Evolutionary conservation across 2,113 vertebrate species (phyloP), one percentile per base, ranked within the genome.

Genomic region (Eulemur macaco): DNA sequence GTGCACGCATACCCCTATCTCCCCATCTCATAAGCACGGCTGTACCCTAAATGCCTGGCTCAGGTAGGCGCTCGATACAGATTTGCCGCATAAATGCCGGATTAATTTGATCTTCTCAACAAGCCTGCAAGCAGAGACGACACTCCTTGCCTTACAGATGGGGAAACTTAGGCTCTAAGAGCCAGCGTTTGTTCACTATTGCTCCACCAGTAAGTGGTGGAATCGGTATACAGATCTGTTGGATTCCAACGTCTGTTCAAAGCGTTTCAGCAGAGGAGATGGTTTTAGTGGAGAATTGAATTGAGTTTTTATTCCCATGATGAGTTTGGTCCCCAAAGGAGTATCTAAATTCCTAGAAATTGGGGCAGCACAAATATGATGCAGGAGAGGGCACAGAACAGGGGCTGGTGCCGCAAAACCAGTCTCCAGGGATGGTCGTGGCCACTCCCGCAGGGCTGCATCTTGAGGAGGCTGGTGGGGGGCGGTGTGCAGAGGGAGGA

Each of bases 321-420:
- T 34, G 58, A 81, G 60, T 31, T 89, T 58, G 80, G 88, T 84
- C n/a, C 85, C 73, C 37, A 9, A 74, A 91, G 80, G 82, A 87
- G 25, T 37, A 21, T 85, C 94, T 85, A 37, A 54, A 82, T 95
- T 88, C 87, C 89, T 92, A 68, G 74, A 96, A 87, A 94, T 60
- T 54, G 54, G 87, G 88, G 47, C 87, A 89, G 91, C 74, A 68
- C 74, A 58, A 63, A 95, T 66, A 47, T 5, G n/a, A 78, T 18
- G 27, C 87, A 47, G 27, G 74, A 73, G 18, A 56, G 27, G 37
- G 14, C 74, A 29, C 13, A 60, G 86, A 42, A 68, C 12, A 63
- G 37, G 39, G 83, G 47, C 39, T 20, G 45, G 39, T 31, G 58
- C 63, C 85, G n/a, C 8, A 66, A 73, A 84, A 4, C 50, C 58